Percentiles rank a stretch among this genome's conserved stretches.
Conservation (phyloP, 2,888 invertebrate species). For the Eristalis intricaria region DNA sequence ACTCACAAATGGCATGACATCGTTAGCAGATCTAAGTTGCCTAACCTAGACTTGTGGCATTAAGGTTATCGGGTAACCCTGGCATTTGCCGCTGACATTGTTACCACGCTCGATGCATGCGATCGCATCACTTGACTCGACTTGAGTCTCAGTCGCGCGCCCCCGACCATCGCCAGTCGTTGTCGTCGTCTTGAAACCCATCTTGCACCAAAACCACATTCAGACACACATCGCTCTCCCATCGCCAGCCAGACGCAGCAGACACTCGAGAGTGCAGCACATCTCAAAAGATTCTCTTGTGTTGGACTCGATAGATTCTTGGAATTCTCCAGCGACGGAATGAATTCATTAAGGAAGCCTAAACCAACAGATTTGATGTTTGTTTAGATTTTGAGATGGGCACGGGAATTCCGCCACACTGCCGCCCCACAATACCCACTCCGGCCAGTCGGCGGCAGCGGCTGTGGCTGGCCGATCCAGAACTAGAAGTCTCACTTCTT, state of each 20-base stretch:
- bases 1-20: not conserved
- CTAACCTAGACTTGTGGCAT: not conserved
- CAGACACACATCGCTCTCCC: not conserved
- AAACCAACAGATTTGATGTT: slow-evolving; percentile 62
- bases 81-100: not conserved
- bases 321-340: slow-evolving; percentile 53
- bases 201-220: slow-evolving; percentile 3
- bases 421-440: slow-evolving; percentile 50
- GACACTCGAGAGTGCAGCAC: slow-evolving; percentile 33
- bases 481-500: slow-evolving; percentile 9
- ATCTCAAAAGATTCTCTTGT: slow-evolving; percentile 32
- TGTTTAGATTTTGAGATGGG: slow-evolving; percentile 66
- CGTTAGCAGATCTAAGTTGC: not conserved
- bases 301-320: slow-evolving; percentile 62
- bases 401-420: slow-evolving; percentile 62
- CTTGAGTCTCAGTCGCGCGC: slow-evolving; percentile 1
- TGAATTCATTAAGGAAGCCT: slow-evolving; percentile 70
- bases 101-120: not conserved
- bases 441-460: not conserved
- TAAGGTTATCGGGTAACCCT: not conserved
- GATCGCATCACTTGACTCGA: slow-evolving; percentile 27
- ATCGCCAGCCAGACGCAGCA: slow-evolving; percentile 2
- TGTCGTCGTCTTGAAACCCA: slow-evolving; percentile 47
- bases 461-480: not conserved
- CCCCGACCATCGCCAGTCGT: not conserved